phyloP scores from a whole-genome alignment of 2,113 vertebrate species.

The Indri indri region DNA sequence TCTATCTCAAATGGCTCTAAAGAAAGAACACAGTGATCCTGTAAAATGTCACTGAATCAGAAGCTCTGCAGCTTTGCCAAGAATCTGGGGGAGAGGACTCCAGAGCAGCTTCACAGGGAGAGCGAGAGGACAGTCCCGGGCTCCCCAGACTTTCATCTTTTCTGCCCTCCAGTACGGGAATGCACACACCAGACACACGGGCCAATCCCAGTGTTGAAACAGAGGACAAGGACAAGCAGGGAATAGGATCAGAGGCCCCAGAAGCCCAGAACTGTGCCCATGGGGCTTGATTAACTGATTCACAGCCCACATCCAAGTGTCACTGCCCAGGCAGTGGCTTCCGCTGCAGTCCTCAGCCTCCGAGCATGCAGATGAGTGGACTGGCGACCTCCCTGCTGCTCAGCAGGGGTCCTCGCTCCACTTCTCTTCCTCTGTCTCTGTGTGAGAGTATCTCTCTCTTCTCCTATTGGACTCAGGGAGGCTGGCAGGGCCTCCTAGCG shows the following conservation, averaged over 20 bases:
- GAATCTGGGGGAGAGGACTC: constrained; percentile 53
- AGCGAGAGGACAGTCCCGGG: background rate
- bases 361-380: background rate
- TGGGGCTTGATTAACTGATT: background rate
- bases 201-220: background rate
- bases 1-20: constrained; percentile 54
- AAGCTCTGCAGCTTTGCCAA: constrained; percentile 61
- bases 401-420: background rate
- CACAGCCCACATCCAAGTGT: background rate
- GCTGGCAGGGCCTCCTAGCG: background rate
- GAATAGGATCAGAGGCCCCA: background rate
- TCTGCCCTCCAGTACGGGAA: background rate
- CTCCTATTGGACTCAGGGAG: background rate
- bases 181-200: background rate
- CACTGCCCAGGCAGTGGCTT: background rate
- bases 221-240: background rate
- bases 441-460: background rate
- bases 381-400: background rate
- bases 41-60: constrained; percentile 78
- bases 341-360: rapidly evolving
- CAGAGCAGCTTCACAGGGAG: background rate
- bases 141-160: background rate
- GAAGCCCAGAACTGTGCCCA: background rate
- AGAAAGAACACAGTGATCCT: constrained; percentile 73
- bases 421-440: background rate